A percentile compares a stretch with the other conserved stretches of the same genome.
phyloP scores from a whole-genome alignment of 2,113 vertebrate species.

The Antigone vipio region DNA sequence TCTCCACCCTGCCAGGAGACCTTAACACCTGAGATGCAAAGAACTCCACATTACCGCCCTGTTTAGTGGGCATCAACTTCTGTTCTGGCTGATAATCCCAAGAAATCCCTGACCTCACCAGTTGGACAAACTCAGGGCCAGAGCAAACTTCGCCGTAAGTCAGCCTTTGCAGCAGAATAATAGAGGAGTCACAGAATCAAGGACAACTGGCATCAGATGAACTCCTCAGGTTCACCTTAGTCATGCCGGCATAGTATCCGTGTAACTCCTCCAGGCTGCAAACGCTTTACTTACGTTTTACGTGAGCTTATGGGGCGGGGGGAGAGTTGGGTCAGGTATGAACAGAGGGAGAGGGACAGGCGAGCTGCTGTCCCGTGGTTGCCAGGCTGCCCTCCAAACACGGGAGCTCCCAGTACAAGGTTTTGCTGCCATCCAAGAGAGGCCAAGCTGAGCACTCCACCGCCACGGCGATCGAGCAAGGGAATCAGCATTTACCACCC shows the following conservation, averaged over 20 bases:
- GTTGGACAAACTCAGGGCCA: background rate
- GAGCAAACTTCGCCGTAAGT: background rate
- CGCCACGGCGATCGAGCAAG: background rate
- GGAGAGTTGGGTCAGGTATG: too few relatives aligned
- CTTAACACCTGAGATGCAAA: background rate
- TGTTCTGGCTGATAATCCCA: background rate
- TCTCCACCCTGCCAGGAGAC: background rate
- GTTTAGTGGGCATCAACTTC: background rate
- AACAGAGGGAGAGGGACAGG: background rate
- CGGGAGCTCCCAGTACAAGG: background rate
- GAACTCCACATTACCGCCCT: background rate
- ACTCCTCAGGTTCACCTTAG: background rate
- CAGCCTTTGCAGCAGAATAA: background rate
- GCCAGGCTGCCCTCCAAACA: background rate
- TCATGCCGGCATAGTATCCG: background rate
- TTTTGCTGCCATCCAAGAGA: background rate
- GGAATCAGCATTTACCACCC: background rate
- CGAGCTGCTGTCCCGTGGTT: background rate
- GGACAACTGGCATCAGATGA: background rate
- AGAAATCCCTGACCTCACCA: background rate
- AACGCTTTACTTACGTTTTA: background rate
- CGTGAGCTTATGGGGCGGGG: rapidly evolving
- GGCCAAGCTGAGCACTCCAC: background rate
- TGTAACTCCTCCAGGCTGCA: background rate
- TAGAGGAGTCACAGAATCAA: background rate